Evolutionary conservation across 92 coral and sea anemone species (phyloP).

Genomic region (Heteractis magnifica): DNA sequence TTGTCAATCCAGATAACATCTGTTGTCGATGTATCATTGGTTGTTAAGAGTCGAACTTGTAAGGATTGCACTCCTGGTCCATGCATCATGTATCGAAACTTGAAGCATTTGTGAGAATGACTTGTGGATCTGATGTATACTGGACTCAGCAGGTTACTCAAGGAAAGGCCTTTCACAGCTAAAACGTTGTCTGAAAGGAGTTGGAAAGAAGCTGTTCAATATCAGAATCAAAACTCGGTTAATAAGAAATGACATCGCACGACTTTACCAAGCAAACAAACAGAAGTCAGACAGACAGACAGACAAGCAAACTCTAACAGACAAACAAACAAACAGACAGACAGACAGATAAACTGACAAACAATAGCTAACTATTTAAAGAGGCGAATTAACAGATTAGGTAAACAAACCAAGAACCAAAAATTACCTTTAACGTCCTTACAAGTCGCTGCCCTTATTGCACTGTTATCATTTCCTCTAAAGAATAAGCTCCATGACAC

Average conservation of each 20-base stretch:
- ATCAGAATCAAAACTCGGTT: no score
- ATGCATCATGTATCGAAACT: slow-evolving; percentile 45
- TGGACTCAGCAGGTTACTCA: slow-evolving; percentile 4
- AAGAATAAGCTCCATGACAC: slow-evolving; percentile 37
- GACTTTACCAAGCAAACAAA: no score
- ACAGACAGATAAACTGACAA: no score
- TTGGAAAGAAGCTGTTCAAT: not conserved
- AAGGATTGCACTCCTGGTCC: slow-evolving; percentile 45
- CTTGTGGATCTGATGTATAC: not conserved
- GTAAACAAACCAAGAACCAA: not conserved
- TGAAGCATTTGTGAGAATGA: slow-evolving; percentile 34
- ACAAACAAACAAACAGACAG: no score
- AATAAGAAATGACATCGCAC: no score
- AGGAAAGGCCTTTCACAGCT: slow-evolving; percentile 1
- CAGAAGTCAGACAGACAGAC: no score
- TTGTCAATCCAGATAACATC: slow-evolving; percentile 42
- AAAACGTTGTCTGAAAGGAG: not conserved
- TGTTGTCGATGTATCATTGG: not conserved
- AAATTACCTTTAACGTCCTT: slow-evolving; percentile 16
- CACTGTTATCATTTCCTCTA: not conserved
- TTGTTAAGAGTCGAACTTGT: slow-evolving; percentile 13
- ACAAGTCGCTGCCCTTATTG: not conserved
- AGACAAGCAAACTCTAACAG: no score
- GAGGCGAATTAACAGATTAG: not conserved
- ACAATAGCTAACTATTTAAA: no score